These are phyloP conservation scores for Hepsetus odoe DNA, from an alignment of 2,113 vertebrate species.

Conservation along the genomic window DNA sequence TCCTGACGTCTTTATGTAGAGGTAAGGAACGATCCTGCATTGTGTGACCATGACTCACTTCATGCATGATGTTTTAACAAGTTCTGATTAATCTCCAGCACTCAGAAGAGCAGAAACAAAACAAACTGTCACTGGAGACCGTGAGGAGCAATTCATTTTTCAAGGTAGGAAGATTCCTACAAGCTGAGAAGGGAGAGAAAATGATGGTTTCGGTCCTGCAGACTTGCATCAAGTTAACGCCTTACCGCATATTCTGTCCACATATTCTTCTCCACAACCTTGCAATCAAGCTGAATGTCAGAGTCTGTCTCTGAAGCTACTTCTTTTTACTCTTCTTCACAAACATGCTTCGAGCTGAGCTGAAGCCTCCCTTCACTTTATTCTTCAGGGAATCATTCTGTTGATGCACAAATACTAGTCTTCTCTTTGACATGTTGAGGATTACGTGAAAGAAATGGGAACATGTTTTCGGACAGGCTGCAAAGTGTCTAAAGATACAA, in stretches of 20 bases:
- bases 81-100: not conserved
- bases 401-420: too few species aligned
- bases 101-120: not conserved
- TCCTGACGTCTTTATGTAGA: not conserved
- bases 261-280: conserved; percentile 24
- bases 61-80: not conserved
- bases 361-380: too few species aligned
- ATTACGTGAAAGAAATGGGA: too few species aligned
- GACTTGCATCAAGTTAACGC: not conserved
- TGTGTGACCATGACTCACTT: not conserved
- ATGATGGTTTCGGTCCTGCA: too few species aligned
- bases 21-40: not conserved
- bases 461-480: too few species aligned
- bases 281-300: conserved; percentile 20
- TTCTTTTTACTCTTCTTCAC: not conserved
- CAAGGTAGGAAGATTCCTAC: too few species aligned
- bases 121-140: not conserved
- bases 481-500: too few species aligned
- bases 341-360: conserved; percentile 12
- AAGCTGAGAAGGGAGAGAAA: too few species aligned
- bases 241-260: not conserved
- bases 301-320: conserved; percentile 20
- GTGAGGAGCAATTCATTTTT: not conserved
- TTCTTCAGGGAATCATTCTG: too few species aligned
- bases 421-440: too few species aligned